Conservation (phyloP, 2,797 vertebrate genomes). For the Gila robusta region DNA sequence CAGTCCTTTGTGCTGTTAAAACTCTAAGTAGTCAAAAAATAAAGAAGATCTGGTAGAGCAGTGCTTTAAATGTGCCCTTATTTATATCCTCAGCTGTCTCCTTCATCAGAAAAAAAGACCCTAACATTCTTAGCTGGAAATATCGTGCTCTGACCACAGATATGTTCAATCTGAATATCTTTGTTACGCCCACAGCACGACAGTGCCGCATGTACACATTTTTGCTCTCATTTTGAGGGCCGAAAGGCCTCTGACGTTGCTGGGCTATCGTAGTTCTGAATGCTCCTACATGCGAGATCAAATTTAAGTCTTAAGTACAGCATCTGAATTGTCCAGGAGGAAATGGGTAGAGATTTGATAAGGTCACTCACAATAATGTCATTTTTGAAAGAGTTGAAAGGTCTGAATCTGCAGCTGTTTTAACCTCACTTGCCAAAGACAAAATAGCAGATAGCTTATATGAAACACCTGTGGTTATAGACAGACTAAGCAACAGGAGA, state of each 20-base stretch:
- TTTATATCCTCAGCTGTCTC: conserved; percentile 87
- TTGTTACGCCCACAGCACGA: conserved; percentile 66
- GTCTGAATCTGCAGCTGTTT: neutral
- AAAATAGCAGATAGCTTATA: neutral
- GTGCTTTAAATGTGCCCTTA: conserved; percentile 81
- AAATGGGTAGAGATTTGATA: neutral
- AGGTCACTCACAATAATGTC: neutral
- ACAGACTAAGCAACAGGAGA: conserved; percentile 19
- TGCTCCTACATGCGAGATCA: neutral
- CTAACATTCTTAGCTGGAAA: conserved; percentile 83
- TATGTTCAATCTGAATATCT: conserved; percentile 76
- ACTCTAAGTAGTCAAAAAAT: conserved; percentile 70
- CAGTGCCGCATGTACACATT: conserved; percentile 24
- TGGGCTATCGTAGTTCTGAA: neutral
- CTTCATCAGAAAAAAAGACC: conserved; percentile 77
- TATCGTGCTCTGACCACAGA: conserved; percentile 82
- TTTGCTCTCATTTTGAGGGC: neutral
- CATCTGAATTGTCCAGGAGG: neutral
- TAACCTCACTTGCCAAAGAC: conserved; percentile 1
- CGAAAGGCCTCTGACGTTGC: neutral
- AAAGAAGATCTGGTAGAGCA: conserved; percentile 77
- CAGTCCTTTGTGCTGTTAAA: conserved; percentile 68
- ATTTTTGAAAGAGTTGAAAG: neutral
- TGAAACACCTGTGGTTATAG: conserved; percentile 13
- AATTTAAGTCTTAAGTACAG: neutral